phyloP scores from a whole-genome alignment of 35 echinoderm and acorn worm species.

The Chiridota heheva region DNA sequence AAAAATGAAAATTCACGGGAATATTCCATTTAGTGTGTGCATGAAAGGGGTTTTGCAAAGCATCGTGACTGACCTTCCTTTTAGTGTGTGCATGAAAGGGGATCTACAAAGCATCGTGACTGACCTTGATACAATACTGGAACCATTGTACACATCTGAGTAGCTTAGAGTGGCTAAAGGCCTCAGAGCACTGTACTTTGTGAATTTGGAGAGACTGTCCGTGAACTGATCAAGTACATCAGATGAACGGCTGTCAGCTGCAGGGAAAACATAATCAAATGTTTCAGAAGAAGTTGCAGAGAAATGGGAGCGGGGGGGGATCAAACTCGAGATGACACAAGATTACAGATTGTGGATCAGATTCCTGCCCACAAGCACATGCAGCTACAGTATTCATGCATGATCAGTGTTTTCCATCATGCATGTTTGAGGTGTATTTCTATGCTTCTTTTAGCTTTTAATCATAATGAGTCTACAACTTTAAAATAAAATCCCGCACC shows the following conservation, averaged over 20 bases:
- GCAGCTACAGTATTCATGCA: too few species aligned
- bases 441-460: too few species aligned
- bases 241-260: conserved; percentile 72
- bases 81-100: too few species aligned
- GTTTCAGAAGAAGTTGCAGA: background rate
- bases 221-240: conserved; percentile 88
- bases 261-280: conserved; percentile 5
- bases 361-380: too few species aligned
- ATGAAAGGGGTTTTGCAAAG: too few species aligned
- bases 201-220: conserved; percentile 94
- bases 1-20: too few species aligned
- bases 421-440: too few species aligned
- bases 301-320: background rate
- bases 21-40: too few species aligned
- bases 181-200: conserved; percentile 84
- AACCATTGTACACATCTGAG: conserved; percentile 97
- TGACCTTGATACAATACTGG: conserved; percentile 99
- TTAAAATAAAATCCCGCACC: too few species aligned
- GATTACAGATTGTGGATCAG: background rate
- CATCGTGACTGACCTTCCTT: too few species aligned
- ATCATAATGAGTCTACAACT: too few species aligned
- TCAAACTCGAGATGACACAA: background rate
- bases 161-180: conserved; percentile 96
- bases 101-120: conserved; percentile 2
- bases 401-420: too few species aligned